Evolutionary conservation across 1,140 invertebrate genomes (phyloP).

Genomic region (Paralvinella palmiformis): DNA sequence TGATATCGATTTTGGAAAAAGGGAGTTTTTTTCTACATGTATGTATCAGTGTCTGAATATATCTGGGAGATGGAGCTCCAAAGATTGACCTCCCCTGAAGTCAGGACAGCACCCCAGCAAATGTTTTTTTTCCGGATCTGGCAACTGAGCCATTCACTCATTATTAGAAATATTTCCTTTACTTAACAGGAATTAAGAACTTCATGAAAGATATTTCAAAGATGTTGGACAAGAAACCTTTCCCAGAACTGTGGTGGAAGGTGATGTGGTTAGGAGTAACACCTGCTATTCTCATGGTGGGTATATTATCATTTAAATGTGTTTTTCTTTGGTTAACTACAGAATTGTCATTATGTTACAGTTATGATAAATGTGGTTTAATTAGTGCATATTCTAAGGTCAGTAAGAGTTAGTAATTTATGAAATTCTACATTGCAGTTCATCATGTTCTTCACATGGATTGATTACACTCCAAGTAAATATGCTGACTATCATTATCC

Average conservation of each 20-base stretch:
- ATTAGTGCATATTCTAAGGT: not conserved
- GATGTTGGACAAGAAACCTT: constrained; percentile 33
- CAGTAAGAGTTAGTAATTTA: not conserved
- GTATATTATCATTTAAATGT: constrained; percentile 20
- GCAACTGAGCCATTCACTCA: no score
- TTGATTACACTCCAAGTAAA: constrained; percentile 63
- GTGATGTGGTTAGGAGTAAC: constrained; percentile 73
- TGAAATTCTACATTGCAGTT: constrained; percentile 5
- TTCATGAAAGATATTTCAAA: constrained; percentile 38
- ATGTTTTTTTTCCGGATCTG: no score
- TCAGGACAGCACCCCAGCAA: no score
- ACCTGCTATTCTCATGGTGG: constrained; percentile 65
- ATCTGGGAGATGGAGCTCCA: not conserved
- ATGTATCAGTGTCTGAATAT: not conserved
- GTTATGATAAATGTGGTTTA: not conserved
- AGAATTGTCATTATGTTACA: not conserved
- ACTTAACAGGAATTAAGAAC: constrained; percentile 24
- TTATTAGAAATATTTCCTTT: constrained; percentile 1
- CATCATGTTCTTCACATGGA: constrained; percentile 73
- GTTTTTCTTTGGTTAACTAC: not conserved
- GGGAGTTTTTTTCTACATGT: not conserved
- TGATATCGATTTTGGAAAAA: no score
- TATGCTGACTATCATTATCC: constrained; percentile 53
- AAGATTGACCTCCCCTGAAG: no score
- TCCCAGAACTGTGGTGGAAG: constrained; percentile 57